Percentiles rank a stretch among this genome's conserved stretches.
phyloP scores from a whole-genome alignment of 2,888 invertebrate species.

The Lasioglossum pauxillum region DNA sequence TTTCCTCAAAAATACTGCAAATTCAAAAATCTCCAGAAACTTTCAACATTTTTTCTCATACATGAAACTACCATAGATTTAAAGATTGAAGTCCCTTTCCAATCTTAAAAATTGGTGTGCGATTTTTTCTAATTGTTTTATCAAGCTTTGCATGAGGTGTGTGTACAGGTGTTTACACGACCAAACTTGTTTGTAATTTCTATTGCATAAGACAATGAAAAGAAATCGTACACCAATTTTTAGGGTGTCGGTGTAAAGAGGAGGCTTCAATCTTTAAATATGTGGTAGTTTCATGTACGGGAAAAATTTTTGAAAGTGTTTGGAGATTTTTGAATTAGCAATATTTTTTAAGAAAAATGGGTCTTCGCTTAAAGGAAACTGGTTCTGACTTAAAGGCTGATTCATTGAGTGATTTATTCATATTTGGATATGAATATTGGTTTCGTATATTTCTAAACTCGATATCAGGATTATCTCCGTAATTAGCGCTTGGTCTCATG shows the following conservation, averaged over 20 bases:
- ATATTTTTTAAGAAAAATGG: background rate
- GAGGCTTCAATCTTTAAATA: background rate
- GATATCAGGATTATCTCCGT: slow-evolving; percentile 6
- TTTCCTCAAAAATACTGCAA: too few species aligned
- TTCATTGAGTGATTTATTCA: background rate
- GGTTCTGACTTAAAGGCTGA: too few species aligned
- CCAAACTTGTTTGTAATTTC: background rate
- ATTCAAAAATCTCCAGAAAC: background rate
- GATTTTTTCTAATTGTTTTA: background rate
- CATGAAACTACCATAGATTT: too few species aligned
- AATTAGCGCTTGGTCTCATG: slow-evolving; percentile 42
- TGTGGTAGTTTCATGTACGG: background rate
- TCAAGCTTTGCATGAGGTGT: background rate
- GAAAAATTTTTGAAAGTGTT: background rate
- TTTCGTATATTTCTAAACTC: slow-evolving; percentile 5
- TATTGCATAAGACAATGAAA: background rate
- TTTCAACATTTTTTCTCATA: background rate
- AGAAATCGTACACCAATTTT: background rate
- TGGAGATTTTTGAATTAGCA: background rate
- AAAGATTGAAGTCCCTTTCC: background rate
- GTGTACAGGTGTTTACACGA: background rate
- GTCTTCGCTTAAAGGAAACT: background rate
- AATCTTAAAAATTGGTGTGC: background rate
- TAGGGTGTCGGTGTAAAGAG: background rate
- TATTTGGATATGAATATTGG: background rate